phyloP scores from a whole-genome alignment of 2,113 vertebrate genomes.

The Pheucticus melanocephalus region DNA sequence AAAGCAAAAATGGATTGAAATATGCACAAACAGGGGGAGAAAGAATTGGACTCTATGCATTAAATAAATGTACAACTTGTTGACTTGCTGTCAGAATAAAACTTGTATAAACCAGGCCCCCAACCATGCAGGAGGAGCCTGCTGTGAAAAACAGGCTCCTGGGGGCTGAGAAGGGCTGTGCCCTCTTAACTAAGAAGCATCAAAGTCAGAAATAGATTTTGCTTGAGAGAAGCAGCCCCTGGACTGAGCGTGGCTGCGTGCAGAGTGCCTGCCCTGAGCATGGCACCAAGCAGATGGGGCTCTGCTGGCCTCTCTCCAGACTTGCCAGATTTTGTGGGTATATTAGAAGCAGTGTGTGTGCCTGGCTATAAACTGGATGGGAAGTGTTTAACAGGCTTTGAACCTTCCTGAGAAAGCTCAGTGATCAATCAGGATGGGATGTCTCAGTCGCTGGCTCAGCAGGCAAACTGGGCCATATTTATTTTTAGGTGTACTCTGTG shows the following conservation, averaged over 20 bases:
- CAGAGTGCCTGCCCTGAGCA: background rate
- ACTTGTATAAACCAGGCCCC: fast-evolving
- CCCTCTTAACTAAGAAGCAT: background rate
- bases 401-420: background rate
- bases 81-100: background rate
- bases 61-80: background rate
- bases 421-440: background rate
- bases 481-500: background rate
- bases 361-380: background rate
- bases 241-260: background rate
- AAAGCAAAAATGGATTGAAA: background rate
- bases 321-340: conserved; percentile 39
- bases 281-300: conserved; percentile 57
- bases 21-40: background rate
- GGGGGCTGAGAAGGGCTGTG: background rate
- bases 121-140: background rate
- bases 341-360: background rate
- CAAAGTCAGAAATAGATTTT: background rate
- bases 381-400: conserved; percentile 26
- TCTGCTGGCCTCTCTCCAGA: conserved; percentile 24
- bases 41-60: background rate
- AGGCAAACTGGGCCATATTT: background rate
- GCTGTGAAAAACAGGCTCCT: background rate
- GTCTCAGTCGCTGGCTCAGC: background rate
- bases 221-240: background rate